Conservation (phyloP, 2,888 invertebrate genomes). For the Alcis repandata region DNA sequence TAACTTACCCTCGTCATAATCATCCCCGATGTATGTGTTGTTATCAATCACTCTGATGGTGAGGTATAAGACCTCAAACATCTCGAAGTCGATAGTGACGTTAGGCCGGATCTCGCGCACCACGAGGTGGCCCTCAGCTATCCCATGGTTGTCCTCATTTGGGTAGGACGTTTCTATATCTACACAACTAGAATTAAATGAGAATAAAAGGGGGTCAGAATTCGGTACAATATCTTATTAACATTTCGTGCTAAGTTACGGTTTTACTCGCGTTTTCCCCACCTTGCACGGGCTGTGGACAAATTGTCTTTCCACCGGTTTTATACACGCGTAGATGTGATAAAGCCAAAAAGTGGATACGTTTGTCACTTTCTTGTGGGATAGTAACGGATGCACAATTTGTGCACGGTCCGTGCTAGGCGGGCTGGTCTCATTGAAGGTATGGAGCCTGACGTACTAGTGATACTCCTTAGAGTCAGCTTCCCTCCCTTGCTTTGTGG, state of each 20-base stretch:
- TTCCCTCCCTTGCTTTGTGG: conserved; percentile 85
- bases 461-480: conserved; percentile 64
- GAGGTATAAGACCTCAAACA: conserved; percentile 87
- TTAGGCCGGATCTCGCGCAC: conserved; percentile 70
- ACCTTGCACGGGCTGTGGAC: too few relatives aligned
- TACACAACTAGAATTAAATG: conserved; percentile 68
- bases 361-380: too few relatives aligned
- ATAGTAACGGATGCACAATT: too few relatives aligned
- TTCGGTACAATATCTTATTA: too few relatives aligned
- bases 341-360: too few relatives aligned
- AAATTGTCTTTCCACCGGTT: too few relatives aligned
- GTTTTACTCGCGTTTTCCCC: too few relatives aligned
- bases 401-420: too few relatives aligned
- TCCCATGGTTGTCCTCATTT: conserved; percentile 55
- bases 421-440: not conserved
- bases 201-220: too few relatives aligned
- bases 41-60: conserved; percentile 81
- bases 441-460: conserved; percentile 56
- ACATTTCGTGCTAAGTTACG: too few relatives aligned
- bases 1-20: conserved; percentile 81
- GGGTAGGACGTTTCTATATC: conserved; percentile 74
- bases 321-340: too few relatives aligned
- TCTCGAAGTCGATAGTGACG: conserved; percentile 87
- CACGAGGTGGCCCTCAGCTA: conserved; percentile 69
- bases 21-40: conserved; percentile 78